Evolutionary conservation across 2,888 invertebrate species (phyloP).

Genomic region (Spialia ferax): DNA sequence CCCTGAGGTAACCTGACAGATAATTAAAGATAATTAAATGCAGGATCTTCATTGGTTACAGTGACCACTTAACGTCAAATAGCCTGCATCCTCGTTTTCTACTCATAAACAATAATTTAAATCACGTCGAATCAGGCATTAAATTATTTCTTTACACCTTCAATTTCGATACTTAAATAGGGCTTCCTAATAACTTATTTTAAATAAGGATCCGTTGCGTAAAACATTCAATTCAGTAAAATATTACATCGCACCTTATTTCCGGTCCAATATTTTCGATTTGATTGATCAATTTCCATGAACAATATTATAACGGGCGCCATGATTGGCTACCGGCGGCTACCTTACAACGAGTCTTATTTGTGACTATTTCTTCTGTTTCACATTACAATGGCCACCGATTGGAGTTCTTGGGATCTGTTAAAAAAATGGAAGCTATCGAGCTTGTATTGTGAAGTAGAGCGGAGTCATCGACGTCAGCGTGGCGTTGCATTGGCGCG

Average conservation of each 20-base stretch:
- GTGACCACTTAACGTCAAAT: too few species aligned
- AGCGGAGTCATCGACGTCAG: constrained; percentile 46
- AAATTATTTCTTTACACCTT: neutral
- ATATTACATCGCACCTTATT: constrained; percentile 81
- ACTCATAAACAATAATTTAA: neutral
- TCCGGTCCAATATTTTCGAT: constrained; percentile 82
- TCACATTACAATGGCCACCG: constrained; percentile 66
- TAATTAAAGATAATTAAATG: too few species aligned
- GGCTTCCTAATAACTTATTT: constrained; percentile 38
- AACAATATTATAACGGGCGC: constrained; percentile 78
- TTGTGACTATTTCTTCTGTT: constrained; percentile 64
- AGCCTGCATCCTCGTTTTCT: too few species aligned
- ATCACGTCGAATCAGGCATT: neutral
- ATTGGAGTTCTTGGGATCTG: constrained; percentile 52
- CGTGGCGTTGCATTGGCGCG: constrained; percentile 54
- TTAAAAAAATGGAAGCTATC: constrained; percentile 49
- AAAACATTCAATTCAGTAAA: constrained; percentile 74
- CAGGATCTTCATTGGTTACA: too few species aligned
- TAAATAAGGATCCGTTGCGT: constrained; percentile 55
- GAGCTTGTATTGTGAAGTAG: constrained; percentile 65
- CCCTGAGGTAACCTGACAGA: too few species aligned
- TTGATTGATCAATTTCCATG: constrained; percentile 85
- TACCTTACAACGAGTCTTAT: constrained; percentile 54
- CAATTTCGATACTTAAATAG: constrained; percentile 1
- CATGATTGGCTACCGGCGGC: constrained; percentile 80